Percentiles rank a stretch among this genome's conserved stretches.
Conservation (phyloP, 2,888 invertebrate genomes). For the Cantharis nigra region DNA sequence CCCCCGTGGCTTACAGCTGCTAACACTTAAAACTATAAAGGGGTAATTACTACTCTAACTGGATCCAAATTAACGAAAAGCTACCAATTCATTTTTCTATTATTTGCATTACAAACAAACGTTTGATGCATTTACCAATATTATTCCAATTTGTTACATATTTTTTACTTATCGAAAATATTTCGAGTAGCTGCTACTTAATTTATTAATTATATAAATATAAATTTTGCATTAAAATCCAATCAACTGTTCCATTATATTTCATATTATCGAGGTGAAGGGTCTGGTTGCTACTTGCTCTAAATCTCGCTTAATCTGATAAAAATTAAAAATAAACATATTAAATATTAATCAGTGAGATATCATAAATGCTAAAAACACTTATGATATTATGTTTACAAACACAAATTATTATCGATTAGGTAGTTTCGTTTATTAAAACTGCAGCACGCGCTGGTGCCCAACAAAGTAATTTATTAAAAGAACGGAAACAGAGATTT, state of each 20-base stretch:
- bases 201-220: neutral
- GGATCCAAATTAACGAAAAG: slow-evolving; percentile 11
- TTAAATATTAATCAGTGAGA: neutral
- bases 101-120: neutral
- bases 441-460: neutral
- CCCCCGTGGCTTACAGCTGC: slow-evolving; percentile 41
- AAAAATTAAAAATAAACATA: neutral
- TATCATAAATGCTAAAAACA: neutral
- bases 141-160: too few species aligned
- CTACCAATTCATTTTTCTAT: neutral
- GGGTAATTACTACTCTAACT: slow-evolving; percentile 43
- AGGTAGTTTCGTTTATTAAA: neutral
- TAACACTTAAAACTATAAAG: slow-evolving; percentile 38
- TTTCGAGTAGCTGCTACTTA: neutral
- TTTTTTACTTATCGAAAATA: neutral
- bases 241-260: neutral
- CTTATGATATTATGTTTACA: neutral
- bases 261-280: neutral
- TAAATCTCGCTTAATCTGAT: neutral
- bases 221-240: neutral
- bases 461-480: slow-evolving; percentile 29
- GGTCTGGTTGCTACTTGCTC: neutral
- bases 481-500: slow-evolving; percentile 34
- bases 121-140: neutral
- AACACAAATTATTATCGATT: neutral